Evolutionary conservation across 2,888 invertebrate species (phyloP).

Genomic region (Leucophenga montana): DNA sequence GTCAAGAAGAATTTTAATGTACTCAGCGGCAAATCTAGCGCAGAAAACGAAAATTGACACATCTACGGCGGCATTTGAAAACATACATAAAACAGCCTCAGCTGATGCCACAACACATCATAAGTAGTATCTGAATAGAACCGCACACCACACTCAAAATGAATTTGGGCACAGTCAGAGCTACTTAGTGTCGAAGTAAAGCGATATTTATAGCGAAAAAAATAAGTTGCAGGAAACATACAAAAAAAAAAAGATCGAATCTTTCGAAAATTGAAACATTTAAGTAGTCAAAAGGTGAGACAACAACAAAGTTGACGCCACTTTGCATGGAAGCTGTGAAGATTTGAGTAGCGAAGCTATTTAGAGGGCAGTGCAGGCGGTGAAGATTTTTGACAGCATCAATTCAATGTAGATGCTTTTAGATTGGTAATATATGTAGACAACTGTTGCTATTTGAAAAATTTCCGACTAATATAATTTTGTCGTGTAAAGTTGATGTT

Average conservation of each 20-base stretch:
- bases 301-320: neutral
- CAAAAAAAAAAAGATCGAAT: neutral
- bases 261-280: slow-evolving; percentile 1
- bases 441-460: slow-evolving; percentile 22
- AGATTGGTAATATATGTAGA: too few species aligned
- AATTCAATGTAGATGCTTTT: neutral
- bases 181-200: slow-evolving; percentile 11
- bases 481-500: neutral
- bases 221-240: neutral
- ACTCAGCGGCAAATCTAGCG: slow-evolving; percentile 9
- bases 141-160: neutral
- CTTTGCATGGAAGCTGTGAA: neutral
- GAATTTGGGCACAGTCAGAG: slow-evolving; percentile 3
- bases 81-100: slow-evolving; percentile 1
- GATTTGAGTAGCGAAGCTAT: neutral
- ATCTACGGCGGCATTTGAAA: slow-evolving; percentile 14
- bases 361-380: neutral
- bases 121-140: neutral
- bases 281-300: neutral
- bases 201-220: slow-evolving; percentile 21
- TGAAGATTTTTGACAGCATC: slow-evolving; percentile 17
- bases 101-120: slow-evolving; percentile 5
- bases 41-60: slow-evolving; percentile 27
- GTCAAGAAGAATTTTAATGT: slow-evolving; percentile 30
- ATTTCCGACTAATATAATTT: slow-evolving; percentile 5